A percentile compares a stretch with the other conserved stretches of the same genome.
These are phyloP conservation scores for Arctocebus calabarensis DNA, from an alignment of 2,797 vertebrate genomes.

Conservation along the genomic window DNA sequence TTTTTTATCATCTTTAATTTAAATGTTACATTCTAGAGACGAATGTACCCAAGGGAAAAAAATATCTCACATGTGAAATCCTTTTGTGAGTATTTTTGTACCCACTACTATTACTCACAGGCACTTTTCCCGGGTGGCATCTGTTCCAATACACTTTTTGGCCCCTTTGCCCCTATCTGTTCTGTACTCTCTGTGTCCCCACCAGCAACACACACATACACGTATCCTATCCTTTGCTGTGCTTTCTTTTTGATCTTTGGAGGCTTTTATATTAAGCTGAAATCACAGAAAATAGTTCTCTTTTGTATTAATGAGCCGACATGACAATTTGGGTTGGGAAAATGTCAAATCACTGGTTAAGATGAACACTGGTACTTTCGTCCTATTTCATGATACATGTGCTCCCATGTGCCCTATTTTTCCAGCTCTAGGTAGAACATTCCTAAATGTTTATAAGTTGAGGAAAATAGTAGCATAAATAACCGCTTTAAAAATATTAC, in stretches of 20 bases:
- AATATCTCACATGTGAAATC: not conserved
- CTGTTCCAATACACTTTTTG: not conserved
- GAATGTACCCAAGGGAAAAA: not conserved
- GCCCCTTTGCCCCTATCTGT: not conserved
- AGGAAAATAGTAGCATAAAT: not conserved
- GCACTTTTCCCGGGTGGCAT: not conserved
- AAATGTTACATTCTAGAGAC: constrained; percentile 14
- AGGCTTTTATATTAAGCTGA: not conserved
- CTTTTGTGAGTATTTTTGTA: not conserved
- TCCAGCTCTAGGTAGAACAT: not conserved
- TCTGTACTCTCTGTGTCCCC: too few relatives aligned
- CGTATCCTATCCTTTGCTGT: not conserved
- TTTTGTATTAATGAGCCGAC: constrained; percentile 48
- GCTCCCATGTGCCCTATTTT: not conserved
- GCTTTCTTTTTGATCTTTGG: not conserved
- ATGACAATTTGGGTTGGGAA: not conserved
- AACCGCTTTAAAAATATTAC: constrained; percentile 30
- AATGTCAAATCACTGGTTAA: constrained; percentile 5
- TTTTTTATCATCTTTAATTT: constrained; percentile 31
- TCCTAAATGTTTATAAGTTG: not conserved
- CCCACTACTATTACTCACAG: not conserved
- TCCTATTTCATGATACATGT: not conserved
- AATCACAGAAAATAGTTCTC: not conserved
- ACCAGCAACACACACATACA: not conserved
- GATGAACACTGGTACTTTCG: not conserved